Evolutionary conservation across 2,113 vertebrate species (phyloP).

Genomic region (Jacana jacana): DNA sequence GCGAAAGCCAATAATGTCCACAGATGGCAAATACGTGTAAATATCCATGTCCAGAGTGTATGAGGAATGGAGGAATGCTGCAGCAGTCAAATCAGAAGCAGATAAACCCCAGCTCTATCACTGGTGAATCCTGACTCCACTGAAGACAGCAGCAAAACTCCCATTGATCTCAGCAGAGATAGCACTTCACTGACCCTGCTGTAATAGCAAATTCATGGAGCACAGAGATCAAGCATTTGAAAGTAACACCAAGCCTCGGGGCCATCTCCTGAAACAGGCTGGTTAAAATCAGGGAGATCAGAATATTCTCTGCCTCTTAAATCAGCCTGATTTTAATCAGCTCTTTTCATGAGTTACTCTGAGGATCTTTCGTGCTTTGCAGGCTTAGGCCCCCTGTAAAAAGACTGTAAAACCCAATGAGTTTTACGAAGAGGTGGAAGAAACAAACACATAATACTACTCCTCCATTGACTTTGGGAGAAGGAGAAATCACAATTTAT

Average conservation of each 20-base stretch:
- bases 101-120: background rate
- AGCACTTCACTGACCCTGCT: background rate
- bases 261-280: background rate
- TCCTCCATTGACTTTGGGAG: background rate
- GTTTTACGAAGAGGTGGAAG: background rate
- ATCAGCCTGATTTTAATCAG: conserved; percentile 26
- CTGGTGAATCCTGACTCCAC: background rate
- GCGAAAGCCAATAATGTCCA: background rate
- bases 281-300: background rate
- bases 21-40: background rate
- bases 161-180: background rate
- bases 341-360: background rate
- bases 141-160: background rate
- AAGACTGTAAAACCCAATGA: background rate
- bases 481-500: background rate
- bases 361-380: background rate
- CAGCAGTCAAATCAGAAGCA: background rate
- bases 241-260: background rate
- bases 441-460: background rate
- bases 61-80: background rate
- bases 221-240: background rate
- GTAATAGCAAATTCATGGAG: background rate
- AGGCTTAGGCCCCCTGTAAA: background rate
- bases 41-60: background rate
- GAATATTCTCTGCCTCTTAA: conserved; percentile 11